phyloP scores from a whole-genome alignment of 2,888 invertebrate genomes.

The Andrena haemorrhoa region DNA sequence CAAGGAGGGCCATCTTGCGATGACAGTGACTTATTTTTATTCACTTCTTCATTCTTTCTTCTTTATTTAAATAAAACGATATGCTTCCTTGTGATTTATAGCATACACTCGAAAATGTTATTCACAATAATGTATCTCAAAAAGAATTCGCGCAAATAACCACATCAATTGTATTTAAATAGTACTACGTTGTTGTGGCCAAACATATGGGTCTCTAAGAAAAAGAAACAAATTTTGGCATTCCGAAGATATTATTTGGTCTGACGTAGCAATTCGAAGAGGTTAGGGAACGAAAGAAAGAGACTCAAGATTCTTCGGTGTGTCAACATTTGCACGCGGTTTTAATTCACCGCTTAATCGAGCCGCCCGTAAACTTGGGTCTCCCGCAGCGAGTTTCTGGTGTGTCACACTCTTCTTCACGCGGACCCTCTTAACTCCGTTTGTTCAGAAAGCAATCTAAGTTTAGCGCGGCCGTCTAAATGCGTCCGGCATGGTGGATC shows the following conservation, averaged over 20 bases:
- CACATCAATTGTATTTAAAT: too few relatives aligned
- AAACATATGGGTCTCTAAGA: too few relatives aligned
- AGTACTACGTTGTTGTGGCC: too few relatives aligned
- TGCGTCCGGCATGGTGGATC: conserved; percentile 52
- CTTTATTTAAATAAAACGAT: too few relatives aligned
- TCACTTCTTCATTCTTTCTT: too few relatives aligned
- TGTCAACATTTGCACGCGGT: neutral
- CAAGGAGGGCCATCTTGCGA: too few relatives aligned
- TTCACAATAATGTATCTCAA: too few relatives aligned
- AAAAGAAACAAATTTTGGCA: neutral
- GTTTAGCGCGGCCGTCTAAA: conserved; percentile 67
- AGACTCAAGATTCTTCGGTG: conserved; percentile 4
- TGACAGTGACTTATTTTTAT: too few relatives aligned
- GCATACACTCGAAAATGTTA: too few relatives aligned
- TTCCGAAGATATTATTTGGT: neutral
- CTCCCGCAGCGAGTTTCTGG: conserved; percentile 11
- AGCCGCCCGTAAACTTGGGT: conserved; percentile 13
- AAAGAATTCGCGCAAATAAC: too few relatives aligned
- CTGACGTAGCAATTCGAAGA: neutral
- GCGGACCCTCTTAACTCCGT: conserved; percentile 52
- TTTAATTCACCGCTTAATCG: conserved; percentile 43
- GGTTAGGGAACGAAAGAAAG: neutral
- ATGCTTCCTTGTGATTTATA: too few relatives aligned
- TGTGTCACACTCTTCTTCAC: conserved; percentile 19
- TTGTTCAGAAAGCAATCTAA: conserved; percentile 72